Evolutionary conservation across 2,888 invertebrate genomes (phyloP).

Genomic region (Microchrysa polita): DNA sequence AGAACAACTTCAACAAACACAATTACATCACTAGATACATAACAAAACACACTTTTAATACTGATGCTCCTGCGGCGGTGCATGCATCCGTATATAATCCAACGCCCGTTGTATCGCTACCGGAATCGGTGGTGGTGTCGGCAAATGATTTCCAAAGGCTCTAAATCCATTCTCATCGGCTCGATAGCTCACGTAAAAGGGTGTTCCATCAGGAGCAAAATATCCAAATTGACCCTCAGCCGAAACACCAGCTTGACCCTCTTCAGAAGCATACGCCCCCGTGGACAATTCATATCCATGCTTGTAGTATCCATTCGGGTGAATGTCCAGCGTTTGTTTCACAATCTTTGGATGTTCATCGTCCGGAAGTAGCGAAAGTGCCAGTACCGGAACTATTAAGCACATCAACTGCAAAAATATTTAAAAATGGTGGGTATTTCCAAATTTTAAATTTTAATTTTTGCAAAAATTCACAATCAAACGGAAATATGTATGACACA

Average conservation of each 20-base stretch:
- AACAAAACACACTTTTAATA: not conserved
- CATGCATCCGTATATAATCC: slow-evolving; percentile 28
- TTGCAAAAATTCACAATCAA: too few species aligned
- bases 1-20: not conserved
- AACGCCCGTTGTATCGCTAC: slow-evolving; percentile 23
- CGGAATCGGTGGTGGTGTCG: slow-evolving; percentile 38
- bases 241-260: slow-evolving; percentile 29
- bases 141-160: slow-evolving; percentile 35
- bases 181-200: slow-evolving; percentile 26
- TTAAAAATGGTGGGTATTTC: not conserved
- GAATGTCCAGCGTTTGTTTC: slow-evolving; percentile 27
- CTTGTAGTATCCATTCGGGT: slow-evolving; percentile 29
- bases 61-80: not conserved
- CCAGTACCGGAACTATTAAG: not conserved
- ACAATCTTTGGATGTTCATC: slow-evolving; percentile 27
- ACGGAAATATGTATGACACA: too few species aligned
- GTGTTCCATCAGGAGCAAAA: slow-evolving; percentile 27
- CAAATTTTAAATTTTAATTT: too few species aligned
- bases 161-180: slow-evolving; percentile 36
- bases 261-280: slow-evolving; percentile 33
- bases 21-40: not conserved
- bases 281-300: slow-evolving; percentile 21
- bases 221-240: slow-evolving; percentile 34
- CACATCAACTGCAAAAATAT: slow-evolving; percentile 14
- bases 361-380: not conserved